Conservation (phyloP, 53 echinoderm and acorn worm species). For the Crossaster papposus region DNA sequence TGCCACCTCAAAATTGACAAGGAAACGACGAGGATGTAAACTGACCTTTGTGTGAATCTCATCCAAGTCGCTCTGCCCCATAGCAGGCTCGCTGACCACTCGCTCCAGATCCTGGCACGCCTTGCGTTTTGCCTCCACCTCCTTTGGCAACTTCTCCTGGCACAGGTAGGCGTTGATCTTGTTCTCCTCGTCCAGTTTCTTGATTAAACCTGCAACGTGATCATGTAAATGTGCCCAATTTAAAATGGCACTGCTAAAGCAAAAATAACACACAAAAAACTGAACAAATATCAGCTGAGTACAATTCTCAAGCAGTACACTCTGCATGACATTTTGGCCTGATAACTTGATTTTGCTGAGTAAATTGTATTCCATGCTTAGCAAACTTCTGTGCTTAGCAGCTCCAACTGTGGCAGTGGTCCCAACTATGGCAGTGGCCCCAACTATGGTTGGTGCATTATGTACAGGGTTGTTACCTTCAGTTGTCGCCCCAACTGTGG, state of each 20-base stretch:
- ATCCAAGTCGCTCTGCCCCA: conserved; percentile 95
- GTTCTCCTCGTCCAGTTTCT: conserved; percentile 96
- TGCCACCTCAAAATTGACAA: not conserved
- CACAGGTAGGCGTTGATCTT: conserved; percentile 97
- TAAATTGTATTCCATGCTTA: too few species aligned
- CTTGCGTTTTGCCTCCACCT: conserved; percentile 80
- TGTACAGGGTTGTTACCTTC: conserved; percentile 67
- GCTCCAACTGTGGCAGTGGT: too few species aligned
- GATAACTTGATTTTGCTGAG: too few species aligned
- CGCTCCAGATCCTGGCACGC: conserved; percentile 86
- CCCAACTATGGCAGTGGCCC: too few species aligned
- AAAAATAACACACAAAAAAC: too few species aligned
- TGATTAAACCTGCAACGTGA: conserved; percentile 83
- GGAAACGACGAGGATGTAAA: not conserved
- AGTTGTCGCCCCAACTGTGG: conserved; percentile 91
- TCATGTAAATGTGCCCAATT: too few species aligned
- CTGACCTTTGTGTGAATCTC: conserved; percentile 80
- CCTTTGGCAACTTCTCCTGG: conserved; percentile 94
- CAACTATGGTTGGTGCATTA: too few species aligned
- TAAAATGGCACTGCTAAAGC: too few species aligned
- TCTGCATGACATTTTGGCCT: not conserved
- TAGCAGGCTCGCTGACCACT: conserved; percentile 94
- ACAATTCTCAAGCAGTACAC: not conserved
- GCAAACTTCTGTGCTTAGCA: too few species aligned
- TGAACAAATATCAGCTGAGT: not conserved